Conservation (phyloP, 2,797 vertebrate species). For the Serranus cabrilla region DNA sequence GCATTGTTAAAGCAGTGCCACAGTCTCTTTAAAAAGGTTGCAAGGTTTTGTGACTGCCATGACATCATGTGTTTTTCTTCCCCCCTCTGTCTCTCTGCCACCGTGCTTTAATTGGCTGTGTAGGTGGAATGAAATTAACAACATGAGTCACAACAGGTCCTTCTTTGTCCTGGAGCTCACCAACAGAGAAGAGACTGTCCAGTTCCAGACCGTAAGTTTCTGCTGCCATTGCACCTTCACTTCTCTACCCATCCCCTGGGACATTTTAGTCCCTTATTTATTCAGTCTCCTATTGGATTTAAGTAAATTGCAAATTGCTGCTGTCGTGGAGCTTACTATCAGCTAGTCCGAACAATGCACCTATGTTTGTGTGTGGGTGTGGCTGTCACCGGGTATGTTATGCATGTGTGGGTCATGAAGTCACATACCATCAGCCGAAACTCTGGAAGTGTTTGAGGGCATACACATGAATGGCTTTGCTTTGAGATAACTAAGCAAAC, state of each 20-base stretch:
- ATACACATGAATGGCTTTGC: slow-evolving; percentile 28
- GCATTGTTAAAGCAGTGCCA: slow-evolving; percentile 24
- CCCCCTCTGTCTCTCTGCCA: slow-evolving; percentile 31
- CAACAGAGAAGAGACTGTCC: slow-evolving; percentile 97
- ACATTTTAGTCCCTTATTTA: slow-evolving; percentile 48
- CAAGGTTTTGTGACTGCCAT: slow-evolving; percentile 49
- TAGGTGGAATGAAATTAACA: slow-evolving; percentile 99
- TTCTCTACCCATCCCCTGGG: slow-evolving; percentile 1
- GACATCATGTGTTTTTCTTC: slow-evolving; percentile 58
- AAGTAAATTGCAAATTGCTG: slow-evolving; percentile 45
- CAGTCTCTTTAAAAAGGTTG: slow-evolving; percentile 28
- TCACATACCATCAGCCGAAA: slow-evolving; percentile 42
- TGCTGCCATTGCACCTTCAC: slow-evolving; percentile 19
- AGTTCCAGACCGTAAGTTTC: slow-evolving; percentile 97
- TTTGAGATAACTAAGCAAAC: slow-evolving; percentile 26
- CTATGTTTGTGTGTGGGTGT: slow-evolving; percentile 28
- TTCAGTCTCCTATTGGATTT: slow-evolving; percentile 64
- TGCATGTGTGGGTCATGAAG: slow-evolving; percentile 36
- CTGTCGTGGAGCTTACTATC: slow-evolving; percentile 11
- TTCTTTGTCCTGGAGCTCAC: slow-evolving; percentile 95
- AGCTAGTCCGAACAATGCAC: slow-evolving; percentile 50
- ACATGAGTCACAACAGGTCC: slow-evolving; percentile 99
- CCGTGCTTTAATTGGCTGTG: slow-evolving; percentile 68
- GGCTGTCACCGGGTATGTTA: slow-evolving; percentile 17
- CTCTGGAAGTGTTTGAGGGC: slow-evolving; percentile 27